phyloP scores from a whole-genome alignment of 2,113 vertebrate genomes.

The Neofelis nebulosa region DNA sequence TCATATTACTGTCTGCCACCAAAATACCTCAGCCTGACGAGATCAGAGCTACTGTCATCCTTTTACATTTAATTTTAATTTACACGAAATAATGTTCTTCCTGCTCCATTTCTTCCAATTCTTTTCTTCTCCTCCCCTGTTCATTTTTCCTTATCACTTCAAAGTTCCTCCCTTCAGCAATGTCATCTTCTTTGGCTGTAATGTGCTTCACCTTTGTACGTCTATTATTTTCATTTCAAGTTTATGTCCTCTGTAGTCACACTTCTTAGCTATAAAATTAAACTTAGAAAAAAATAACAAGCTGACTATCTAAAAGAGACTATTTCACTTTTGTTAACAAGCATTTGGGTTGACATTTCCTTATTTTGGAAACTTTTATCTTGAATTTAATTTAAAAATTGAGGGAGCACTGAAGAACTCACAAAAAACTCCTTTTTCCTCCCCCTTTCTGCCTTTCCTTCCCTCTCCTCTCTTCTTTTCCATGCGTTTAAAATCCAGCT shows the following conservation, averaged over 20 bases:
- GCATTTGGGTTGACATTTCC: background rate
- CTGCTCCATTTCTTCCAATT: slow-evolving; percentile 84
- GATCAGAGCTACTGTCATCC: slow-evolving; percentile 79
- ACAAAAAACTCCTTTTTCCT: background rate
- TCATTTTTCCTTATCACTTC: slow-evolving; percentile 81
- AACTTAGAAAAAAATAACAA: slow-evolving; percentile 26
- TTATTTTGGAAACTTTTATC: background rate
- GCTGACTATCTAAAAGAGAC: slow-evolving; percentile 27
- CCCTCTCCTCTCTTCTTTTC: background rate
- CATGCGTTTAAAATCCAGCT: background rate
- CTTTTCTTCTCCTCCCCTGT: slow-evolving; percentile 70
- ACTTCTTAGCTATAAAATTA: slow-evolving; percentile 67
- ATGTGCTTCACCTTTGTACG: slow-evolving; percentile 65
- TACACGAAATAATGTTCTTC: slow-evolving; percentile 84
- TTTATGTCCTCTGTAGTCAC: slow-evolving; percentile 15
- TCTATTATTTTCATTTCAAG: slow-evolving; percentile 58
- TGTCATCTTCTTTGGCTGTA: slow-evolving; percentile 66
- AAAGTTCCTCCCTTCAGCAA: slow-evolving; percentile 72
- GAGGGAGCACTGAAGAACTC: background rate
- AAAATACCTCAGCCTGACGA: slow-evolving; percentile 78
- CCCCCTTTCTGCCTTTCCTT: background rate
- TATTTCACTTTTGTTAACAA: slow-evolving; percentile 52
- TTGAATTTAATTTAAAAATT: slow-evolving; percentile 41
- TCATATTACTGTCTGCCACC: slow-evolving; percentile 71
- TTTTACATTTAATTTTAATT: slow-evolving; percentile 87